phyloP scores from a whole-genome alignment of 2,888 invertebrate genomes.

The Pristionchus entomophagus region DNA sequence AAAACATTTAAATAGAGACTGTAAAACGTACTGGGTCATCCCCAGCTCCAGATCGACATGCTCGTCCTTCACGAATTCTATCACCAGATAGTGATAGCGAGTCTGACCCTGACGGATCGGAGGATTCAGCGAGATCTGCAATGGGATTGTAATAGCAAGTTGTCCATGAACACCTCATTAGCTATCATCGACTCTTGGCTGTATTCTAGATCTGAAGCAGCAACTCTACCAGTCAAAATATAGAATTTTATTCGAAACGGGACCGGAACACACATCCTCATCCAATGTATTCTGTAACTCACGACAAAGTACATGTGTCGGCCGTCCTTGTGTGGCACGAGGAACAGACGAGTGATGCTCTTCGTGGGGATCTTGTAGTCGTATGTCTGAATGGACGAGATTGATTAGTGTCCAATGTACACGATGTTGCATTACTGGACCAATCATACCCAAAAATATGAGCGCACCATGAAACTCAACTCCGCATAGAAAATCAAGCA shows the following conservation, averaged over 20 bases:
- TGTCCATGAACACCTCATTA: neutral
- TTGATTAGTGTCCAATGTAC: constrained; percentile 89
- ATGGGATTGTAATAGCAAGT: constrained; percentile 33
- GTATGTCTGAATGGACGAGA: constrained; percentile 84
- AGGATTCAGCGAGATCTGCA: constrained; percentile 89
- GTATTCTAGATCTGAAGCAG: neutral
- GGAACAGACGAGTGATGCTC: constrained; percentile 92
- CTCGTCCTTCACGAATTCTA: constrained; percentile 94
- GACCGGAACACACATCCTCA: too few species aligned
- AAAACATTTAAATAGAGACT: neutral
- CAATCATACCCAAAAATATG: too few species aligned
- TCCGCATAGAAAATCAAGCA: too few species aligned
- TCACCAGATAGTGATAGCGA: constrained; percentile 93
- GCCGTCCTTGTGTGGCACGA: constrained; percentile 96
- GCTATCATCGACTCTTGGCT: neutral
- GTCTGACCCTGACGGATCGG: constrained; percentile 99
- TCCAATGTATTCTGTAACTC: constrained; percentile 66
- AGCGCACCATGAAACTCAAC: too few species aligned
- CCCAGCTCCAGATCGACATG: constrained; percentile 92
- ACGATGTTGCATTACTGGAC: too few species aligned
- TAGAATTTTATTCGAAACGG: neutral
- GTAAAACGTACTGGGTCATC: constrained; percentile 85
- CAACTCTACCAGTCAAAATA: neutral
- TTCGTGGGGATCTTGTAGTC: constrained; percentile 99
- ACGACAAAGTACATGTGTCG: constrained; percentile 98